Base-by-base conservation (phyloP, 2,113 vertebrate species). In the Anseranas semipalmata region DNA sequence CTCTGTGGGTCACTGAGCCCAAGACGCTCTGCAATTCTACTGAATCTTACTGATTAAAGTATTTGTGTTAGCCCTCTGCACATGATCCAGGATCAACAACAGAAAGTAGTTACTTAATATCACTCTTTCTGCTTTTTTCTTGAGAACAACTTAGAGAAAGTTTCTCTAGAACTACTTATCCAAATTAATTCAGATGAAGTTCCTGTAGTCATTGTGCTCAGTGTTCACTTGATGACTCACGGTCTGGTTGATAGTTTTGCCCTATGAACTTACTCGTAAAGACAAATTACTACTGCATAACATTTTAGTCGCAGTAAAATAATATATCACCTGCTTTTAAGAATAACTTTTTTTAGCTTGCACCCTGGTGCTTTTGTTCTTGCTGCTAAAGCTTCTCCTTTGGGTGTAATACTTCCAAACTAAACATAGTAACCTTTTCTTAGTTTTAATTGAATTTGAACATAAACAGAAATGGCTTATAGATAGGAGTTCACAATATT, bases 1-100 rank as follows among this genome's bases (percentile, higher is more conserved):
- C 22, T 68, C 35, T 30, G 30, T 2, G 3, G 43, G 25, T 21
- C 2, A 0, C 5, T 6, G 10, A 60, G n/a, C n/a, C 58, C 8
- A 56, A 32, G 15, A 35, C n/a, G 48, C 22, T 93, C 28, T 32
- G 6, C 20, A 30, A 9, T 41, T 22, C 5, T 25, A 10, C 33
- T 15, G 24, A 19, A 4, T 27, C 33, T 13, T 63, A 25, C 1
- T 15, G 33, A 66, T 13, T 10, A 7, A 53, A 14, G 6, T 8
- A 4, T 59, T 81, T 72, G 21, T 58, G 89, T 35, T 77, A 41
- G 20, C 6, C 9, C 21, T 52, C 25, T 56, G 43, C 22, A 4
- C 0, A 0, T 46, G 25, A 24, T 65, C 39, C 4, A 6, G 20
- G 10, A 39, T 39, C 62, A 35, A 19, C 6, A 30, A 17, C 21